Base-by-base conservation (phyloP, 2,888 invertebrate species). In the Sarcophaga rosellei region DNA sequence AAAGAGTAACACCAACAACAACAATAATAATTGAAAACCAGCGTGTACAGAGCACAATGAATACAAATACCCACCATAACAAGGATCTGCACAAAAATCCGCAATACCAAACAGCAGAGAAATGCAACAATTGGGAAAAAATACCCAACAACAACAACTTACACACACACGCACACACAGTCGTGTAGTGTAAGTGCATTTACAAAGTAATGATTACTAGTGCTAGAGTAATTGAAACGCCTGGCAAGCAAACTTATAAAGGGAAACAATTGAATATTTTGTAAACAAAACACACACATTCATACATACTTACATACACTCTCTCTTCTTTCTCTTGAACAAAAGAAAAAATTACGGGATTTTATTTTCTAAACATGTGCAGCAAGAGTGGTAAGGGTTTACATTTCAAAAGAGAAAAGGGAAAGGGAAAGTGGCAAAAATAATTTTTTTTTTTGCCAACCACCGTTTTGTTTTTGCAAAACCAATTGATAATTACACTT, bases 401-500 rank as follows among this genome's bases (percentile, higher is more conserved):
- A 12, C 5, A 17, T 53, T 53, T 53, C 17, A 5, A 17, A 15
- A 4, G 15, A 17, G 53, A 53, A 53, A 53, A 53, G 53, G 5
- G 17, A 53, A 53, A 53, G 53, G 53, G 53, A 53, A 53, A 53
- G 53, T 53, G 53, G 15, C 17, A 53, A 53, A 53, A 53, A 53
- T 8, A 35, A 35, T 2, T 10, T 35, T 1, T 10, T 35, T 1
- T 35, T 53, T 53, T 53, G 53, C 53, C 79, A 73, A 79, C 83
- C 78, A 69, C 72, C 23, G 17, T 61, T 35, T 74, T 62, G 25
- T 63, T 45, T 45, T 82, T 69, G 79, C 75, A 47, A 80, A 80
- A 70, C 84, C 79, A 80, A 80, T 76, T 84, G 84, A 72, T 84
- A 84, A 84, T 84, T 84, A 75, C 84, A 79, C 74, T 84, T 70